phyloP scores from a whole-genome alignment of 2,113 vertebrate species.

The Sminthopsis crassicaudata region DNA sequence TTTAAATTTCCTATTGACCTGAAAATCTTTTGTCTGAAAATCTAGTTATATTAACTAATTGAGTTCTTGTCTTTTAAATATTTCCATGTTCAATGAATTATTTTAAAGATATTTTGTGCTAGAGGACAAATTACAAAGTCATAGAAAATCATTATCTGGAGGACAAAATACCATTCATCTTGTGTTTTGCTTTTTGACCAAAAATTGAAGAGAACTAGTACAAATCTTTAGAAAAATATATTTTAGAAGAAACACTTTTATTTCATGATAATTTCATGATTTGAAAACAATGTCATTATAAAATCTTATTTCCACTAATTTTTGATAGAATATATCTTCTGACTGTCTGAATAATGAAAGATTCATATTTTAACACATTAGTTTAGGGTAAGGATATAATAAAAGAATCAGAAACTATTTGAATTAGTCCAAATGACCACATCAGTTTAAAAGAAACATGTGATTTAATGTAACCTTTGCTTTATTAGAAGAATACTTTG shows the following conservation, averaged over 20 bases:
- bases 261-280: slow-evolving; percentile 62
- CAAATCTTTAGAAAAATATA: background rate
- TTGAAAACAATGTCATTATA: background rate
- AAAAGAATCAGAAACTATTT: slow-evolving; percentile 75
- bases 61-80: too few relatives aligned
- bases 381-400: slow-evolving; percentile 76
- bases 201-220: background rate
- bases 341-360: slow-evolving; percentile 69
- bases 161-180: background rate
- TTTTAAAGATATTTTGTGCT: too few relatives aligned
- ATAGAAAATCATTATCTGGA: background rate
- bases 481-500: slow-evolving; percentile 87
- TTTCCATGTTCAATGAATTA: too few relatives aligned
- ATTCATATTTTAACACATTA: slow-evolving; percentile 54
- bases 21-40: background rate
- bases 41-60: background rate
- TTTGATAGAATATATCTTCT: slow-evolving; percentile 72
- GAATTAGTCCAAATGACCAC: slow-evolving; percentile 83
- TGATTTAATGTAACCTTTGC: slow-evolving; percentile 87
- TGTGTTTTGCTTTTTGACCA: background rate
- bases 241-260: background rate
- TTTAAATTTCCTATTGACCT: background rate
- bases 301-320: slow-evolving; percentile 50
- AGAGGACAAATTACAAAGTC: too few relatives aligned
- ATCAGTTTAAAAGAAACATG: slow-evolving; percentile 83